phyloP scores from a whole-genome alignment of 2,888 invertebrate genomes.

The Polylopha cassiicola region DNA sequence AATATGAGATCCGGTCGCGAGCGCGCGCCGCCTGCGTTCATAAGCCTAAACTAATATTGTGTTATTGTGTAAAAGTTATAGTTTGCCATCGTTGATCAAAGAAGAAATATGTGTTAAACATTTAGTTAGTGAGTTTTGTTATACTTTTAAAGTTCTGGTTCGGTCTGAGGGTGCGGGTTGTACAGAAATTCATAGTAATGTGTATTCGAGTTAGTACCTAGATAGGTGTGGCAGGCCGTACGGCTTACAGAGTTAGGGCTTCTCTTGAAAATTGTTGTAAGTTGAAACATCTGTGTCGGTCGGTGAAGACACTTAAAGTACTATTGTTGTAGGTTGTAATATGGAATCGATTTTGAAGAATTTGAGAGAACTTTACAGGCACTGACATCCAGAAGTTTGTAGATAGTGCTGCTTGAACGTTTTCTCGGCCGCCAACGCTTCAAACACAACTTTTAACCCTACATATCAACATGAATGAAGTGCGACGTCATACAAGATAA shows the following conservation, averaged over 20 bases:
- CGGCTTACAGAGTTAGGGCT: conserved; percentile 50
- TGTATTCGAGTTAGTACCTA: conserved; percentile 65
- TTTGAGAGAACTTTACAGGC: conserved; percentile 26
- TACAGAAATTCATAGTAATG: conserved; percentile 73
- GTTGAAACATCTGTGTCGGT: conserved; percentile 53
- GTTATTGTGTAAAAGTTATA: conserved; percentile 70
- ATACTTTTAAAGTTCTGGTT: conserved; percentile 61
- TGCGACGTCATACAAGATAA: too few relatives aligned
- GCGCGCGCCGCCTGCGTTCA: conserved; percentile 43
- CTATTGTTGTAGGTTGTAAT: conserved; percentile 64
- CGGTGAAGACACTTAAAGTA: conserved; percentile 73
- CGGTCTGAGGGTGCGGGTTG: conserved; percentile 52
- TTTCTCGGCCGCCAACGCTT: too few relatives aligned
- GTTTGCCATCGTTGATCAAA: conserved; percentile 75
- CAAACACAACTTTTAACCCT: too few relatives aligned
- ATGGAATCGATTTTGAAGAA: conserved; percentile 20
- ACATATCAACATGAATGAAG: too few relatives aligned
- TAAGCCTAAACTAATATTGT: conserved; percentile 70
- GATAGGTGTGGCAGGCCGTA: conserved; percentile 50
- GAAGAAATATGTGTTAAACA: conserved; percentile 66
- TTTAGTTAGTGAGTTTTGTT: conserved; percentile 73
- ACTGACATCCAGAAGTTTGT: too few relatives aligned
- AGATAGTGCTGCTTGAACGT: too few relatives aligned
- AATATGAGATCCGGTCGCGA: conserved; percentile 29
- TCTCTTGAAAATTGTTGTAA: conserved; percentile 69